These are phyloP conservation scores for Ischnus inquisitorius DNA, from an alignment of 2,888 invertebrate species.

Conservation along the genomic window DNA sequence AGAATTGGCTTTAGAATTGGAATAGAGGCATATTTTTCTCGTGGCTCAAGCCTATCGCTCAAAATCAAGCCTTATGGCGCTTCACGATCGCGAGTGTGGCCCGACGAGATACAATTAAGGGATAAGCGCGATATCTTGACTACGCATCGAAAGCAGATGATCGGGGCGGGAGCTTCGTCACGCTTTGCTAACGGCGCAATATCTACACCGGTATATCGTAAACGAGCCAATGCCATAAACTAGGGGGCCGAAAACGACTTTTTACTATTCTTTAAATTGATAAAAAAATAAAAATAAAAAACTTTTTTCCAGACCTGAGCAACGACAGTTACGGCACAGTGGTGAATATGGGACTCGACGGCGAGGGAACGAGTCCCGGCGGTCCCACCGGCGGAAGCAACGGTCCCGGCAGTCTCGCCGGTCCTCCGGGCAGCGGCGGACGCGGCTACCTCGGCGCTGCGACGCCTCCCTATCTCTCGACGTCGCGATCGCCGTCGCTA, in stretches of 20 bases:
- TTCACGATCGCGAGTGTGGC: constrained; percentile 22
- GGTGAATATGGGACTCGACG: constrained; percentile 93
- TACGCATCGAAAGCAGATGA: constrained; percentile 49
- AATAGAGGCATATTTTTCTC: no score
- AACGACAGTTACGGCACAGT: constrained; percentile 96
- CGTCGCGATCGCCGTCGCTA: constrained; percentile 91
- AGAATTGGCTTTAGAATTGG: no score
- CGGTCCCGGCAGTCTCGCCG: constrained; percentile 79
- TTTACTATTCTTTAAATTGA: no score
- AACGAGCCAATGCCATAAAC: not conserved
- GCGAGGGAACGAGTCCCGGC: constrained; percentile 92
- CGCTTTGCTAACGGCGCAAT: constrained; percentile 3
- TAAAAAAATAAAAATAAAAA: no score
- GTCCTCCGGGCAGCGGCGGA: constrained; percentile 82
- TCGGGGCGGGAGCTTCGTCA: constrained; percentile 49
- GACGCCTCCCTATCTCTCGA: constrained; percentile 93
- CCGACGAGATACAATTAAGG: constrained; percentile 35
- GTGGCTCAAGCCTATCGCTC: constrained; percentile 7
- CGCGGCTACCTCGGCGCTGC: constrained; percentile 89
- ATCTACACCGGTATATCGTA: not conserved
- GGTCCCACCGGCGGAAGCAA: constrained; percentile 86
- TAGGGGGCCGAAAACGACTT: no score
- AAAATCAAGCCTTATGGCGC: constrained; percentile 37
- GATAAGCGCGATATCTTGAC: constrained; percentile 53
- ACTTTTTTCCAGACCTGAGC: constrained; percentile 89